A percentile compares a stretch with the other conserved stretches of the same genome.
These are phyloP conservation scores for Tauraco erythrolophus DNA, from an alignment of 2,113 vertebrate species.

Conservation along the genomic window DNA sequence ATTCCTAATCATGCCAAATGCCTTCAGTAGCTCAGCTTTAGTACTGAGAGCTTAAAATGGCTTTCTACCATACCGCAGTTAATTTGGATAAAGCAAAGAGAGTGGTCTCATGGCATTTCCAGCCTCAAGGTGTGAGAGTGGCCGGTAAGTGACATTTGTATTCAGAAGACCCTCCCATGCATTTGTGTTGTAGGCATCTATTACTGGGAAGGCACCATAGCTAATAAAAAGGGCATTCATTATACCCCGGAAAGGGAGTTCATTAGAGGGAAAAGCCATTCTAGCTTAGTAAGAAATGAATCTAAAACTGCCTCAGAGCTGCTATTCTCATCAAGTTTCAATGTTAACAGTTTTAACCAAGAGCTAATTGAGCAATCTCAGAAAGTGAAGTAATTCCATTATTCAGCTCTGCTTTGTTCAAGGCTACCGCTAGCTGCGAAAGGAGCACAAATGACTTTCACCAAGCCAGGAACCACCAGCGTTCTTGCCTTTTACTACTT, in stretches of 20 bases:
- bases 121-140: slow-evolving; percentile 36
- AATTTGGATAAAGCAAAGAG: slow-evolving; percentile 27
- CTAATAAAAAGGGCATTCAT: slow-evolving; percentile 53
- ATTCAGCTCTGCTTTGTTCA: slow-evolving; percentile 44
- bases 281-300: slow-evolving; percentile 55
- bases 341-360: slow-evolving; percentile 64
- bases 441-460: slow-evolving; percentile 37
- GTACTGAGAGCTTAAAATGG: background rate
- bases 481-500: slow-evolving; percentile 38
- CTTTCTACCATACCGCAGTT: background rate
- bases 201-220: slow-evolving; percentile 33
- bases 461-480: background rate
- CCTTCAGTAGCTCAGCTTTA: slow-evolving; percentile 1
- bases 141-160: slow-evolving; percentile 36
- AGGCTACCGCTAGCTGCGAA: background rate
- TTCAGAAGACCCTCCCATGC: slow-evolving; percentile 37
- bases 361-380: slow-evolving; percentile 65
- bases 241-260: slow-evolving; percentile 10
- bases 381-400: slow-evolving; percentile 56
- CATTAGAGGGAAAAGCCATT: slow-evolving; percentile 55
- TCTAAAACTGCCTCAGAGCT: slow-evolving; percentile 64
- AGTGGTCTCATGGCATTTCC: background rate
- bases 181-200: slow-evolving; percentile 40
- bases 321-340: slow-evolving; percentile 63
- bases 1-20: slow-evolving; percentile 41